These are phyloP conservation scores for Margarornis squamiger DNA, from an alignment of 2,797 vertebrate genomes.

Conservation along the genomic window DNA sequence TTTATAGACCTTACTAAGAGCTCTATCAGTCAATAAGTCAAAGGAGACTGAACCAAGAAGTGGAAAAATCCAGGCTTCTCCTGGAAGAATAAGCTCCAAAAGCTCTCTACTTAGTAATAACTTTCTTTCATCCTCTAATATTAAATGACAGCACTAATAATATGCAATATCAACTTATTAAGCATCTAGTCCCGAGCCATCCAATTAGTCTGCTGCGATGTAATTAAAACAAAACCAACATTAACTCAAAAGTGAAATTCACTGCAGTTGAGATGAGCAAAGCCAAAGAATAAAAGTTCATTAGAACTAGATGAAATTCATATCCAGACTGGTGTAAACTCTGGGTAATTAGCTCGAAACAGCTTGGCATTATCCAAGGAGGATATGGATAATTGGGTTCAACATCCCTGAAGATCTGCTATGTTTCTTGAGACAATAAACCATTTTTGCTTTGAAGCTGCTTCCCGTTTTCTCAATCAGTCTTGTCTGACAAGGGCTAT, in stretches of 20 bases:
- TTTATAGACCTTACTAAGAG: constrained; percentile 10
- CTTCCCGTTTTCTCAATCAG: constrained; percentile 34
- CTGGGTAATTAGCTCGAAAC: constrained; percentile 69
- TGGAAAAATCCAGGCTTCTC: background rate
- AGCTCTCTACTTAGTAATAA: background rate
- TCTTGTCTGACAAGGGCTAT: constrained; percentile 54
- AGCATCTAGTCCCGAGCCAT: constrained; percentile 51
- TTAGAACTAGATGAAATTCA: constrained; percentile 62
- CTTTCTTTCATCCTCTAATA: constrained; percentile 33
- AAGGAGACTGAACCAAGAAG: background rate
- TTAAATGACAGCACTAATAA: constrained; percentile 61
- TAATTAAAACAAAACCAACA: constrained; percentile 68
- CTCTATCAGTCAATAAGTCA: background rate
- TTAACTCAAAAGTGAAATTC: constrained; percentile 50
- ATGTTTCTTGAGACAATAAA: constrained; percentile 65
- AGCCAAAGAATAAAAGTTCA: constrained; percentile 50
- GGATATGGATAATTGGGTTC: constrained; percentile 71
- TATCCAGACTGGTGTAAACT: constrained; percentile 66
- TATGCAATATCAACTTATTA: constrained; percentile 57
- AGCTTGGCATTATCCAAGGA: constrained; percentile 66
- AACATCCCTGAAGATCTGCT: constrained; percentile 66
- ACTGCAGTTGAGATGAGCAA: constrained; percentile 32
- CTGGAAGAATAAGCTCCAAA: constrained; percentile 15
- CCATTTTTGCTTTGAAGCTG: constrained; percentile 51
- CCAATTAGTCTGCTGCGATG: constrained; percentile 47